Evolutionary conservation across 1,140 invertebrate species (phyloP), one percentile per base, ranked within the genome.

Genomic region (Drosophila kanapiae): DNA sequence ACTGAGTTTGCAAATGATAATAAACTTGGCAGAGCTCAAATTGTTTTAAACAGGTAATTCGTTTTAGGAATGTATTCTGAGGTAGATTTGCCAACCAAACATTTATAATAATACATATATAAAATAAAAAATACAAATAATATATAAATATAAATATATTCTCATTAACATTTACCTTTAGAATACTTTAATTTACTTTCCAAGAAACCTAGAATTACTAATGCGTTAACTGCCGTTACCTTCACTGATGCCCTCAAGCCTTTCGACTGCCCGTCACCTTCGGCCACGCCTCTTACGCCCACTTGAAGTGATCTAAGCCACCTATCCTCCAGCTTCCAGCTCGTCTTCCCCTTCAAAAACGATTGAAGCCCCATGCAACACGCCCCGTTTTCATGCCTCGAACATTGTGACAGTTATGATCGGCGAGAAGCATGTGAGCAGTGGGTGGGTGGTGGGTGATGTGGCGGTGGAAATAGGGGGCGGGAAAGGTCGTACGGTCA

Each of bases 371-470:
- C 74, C 70, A 23, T 37, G 76, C 83, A 80, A 53, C 67, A 86
- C 83, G 83, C 83, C 83, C 80, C 76, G 68, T 87, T 82, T 87
- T 79, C 67, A 37, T 40, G 58, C 63, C 84, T 78, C 43, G 13
- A 62, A 78, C 75, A 61, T 78, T 69, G 83, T 77, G 83, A 87
- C 84, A 88, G 83, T 87, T 83, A 88, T 87, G 77, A 88, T 78
- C 75, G 64, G 7, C 48, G 37, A n/a, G 31, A 40, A 29, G 29
- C 75, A 77, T 77, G 75, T 77, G 63, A 65, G 63, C 37, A 71
- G 37, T 47, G 49, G 33, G 67, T 42, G 29, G 64, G 23, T 18
- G 33, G 42, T 29, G 43, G 35, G 23, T 10, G 45, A 5, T 16
- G 43, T 8, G 29, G 53, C 33, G 67, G 63, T 16, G 29, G 43